These are phyloP conservation scores for Oryzias melastigma DNA, from an alignment of 2,113 vertebrate genomes.

Conservation along the genomic window DNA sequence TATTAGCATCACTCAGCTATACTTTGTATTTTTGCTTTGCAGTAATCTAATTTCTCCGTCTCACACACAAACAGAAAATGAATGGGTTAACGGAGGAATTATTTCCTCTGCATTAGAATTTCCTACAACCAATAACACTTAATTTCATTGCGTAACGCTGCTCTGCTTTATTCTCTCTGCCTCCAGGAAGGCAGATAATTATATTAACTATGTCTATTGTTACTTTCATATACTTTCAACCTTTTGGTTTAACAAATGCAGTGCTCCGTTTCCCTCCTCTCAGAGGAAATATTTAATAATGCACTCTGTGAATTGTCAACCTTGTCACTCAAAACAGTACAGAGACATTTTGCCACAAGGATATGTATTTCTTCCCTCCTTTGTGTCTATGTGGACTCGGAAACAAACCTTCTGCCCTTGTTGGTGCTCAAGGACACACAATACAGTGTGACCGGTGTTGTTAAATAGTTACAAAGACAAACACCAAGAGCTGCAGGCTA, in stretches of 20 bases:
- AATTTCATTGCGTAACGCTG: conserved; percentile 34
- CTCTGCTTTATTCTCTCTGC: conserved; percentile 1
- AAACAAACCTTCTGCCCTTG: conserved; percentile 65
- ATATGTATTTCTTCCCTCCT: conserved; percentile 11
- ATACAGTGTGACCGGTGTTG: conserved; percentile 67
- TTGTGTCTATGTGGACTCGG: conserved; percentile 36
- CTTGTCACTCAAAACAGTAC: conserved; percentile 66
- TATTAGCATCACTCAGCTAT: too few relatives aligned
- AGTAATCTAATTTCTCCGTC: neutral
- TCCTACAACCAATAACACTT: conserved; percentile 21
- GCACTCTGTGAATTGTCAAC: conserved; percentile 65
- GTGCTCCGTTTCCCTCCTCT: conserved; percentile 37
- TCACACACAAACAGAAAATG: neutral
- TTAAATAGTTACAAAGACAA: conserved; percentile 70
- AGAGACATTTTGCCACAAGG: conserved; percentile 33
- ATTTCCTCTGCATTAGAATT: too few relatives aligned
- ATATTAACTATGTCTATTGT: conserved; percentile 42
- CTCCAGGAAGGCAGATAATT: conserved; percentile 33
- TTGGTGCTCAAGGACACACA: conserved; percentile 65
- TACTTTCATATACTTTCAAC: conserved; percentile 31
- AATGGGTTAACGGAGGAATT: too few relatives aligned
- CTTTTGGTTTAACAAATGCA: conserved; percentile 39
- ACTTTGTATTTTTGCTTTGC: too few relatives aligned
- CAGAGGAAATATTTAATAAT: conserved; percentile 60
- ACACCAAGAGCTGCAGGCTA: conserved; percentile 71